Evolutionary conservation across 2,113 vertebrate species (phyloP).

Genomic region (Hippocampus barbouri): DNA sequence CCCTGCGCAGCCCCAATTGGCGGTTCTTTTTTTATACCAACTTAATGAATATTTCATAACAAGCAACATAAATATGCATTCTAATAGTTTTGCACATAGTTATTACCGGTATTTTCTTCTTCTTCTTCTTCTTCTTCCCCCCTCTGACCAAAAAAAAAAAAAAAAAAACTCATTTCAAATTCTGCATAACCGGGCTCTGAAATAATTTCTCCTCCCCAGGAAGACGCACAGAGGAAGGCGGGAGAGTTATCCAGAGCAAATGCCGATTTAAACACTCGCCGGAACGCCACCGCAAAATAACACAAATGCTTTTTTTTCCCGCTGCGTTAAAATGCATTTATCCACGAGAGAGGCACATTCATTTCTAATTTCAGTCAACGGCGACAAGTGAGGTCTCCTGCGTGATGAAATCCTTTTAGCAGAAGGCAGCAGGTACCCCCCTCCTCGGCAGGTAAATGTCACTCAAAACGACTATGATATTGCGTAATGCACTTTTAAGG

Average conservation of each 20-base stretch:
- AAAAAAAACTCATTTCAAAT: constrained; percentile 98
- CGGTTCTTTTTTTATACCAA: constrained; percentile 73
- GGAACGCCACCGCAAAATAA: constrained; percentile 4
- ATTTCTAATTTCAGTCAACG: constrained; percentile 47
- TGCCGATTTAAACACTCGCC: constrained; percentile 34
- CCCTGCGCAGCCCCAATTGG: constrained; percentile 40
- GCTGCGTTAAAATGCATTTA: constrained; percentile 24
- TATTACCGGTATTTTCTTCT: constrained; percentile 91
- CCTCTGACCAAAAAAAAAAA: constrained; percentile 40
- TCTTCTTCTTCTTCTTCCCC: constrained; percentile 68
- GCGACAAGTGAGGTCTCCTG: constrained; percentile 32
- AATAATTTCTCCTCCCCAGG: constrained; percentile 58
- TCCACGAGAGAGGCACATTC: constrained; percentile 19
- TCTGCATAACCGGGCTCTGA: constrained; percentile 77
- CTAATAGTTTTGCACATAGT: constrained; percentile 96
- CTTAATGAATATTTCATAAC: constrained; percentile 99
- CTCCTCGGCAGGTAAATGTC: constrained; percentile 53
- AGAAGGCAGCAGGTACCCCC: constrained; percentile 56
- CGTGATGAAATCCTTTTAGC: constrained; percentile 65
- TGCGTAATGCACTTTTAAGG: constrained; percentile 69
- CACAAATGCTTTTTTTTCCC: constrained; percentile 2
- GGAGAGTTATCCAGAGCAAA: constrained; percentile 50
- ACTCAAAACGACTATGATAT: constrained; percentile 65
- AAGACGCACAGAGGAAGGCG: constrained; percentile 22
- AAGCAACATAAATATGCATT: constrained; percentile 98